Conservation (phyloP, 2,888 invertebrate species). For the Eupithecia pulchellata region DNA sequence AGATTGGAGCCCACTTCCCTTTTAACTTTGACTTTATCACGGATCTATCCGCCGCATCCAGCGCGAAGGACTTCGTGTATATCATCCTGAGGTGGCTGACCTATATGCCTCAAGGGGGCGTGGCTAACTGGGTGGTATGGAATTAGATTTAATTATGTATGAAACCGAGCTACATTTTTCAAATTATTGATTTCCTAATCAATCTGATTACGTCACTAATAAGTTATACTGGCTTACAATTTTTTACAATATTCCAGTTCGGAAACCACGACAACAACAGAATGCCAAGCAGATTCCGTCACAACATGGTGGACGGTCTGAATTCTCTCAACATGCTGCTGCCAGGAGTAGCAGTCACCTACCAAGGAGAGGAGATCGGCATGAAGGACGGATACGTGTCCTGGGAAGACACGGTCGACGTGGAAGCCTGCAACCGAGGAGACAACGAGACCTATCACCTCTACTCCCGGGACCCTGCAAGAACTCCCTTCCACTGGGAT, state of each 20-base stretch:
- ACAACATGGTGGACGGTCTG: slow-evolving; percentile 87
- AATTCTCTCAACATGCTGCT: slow-evolving; percentile 89
- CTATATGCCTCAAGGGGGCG: slow-evolving; percentile 83
- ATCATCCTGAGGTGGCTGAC: slow-evolving; percentile 85
- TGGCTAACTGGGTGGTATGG: slow-evolving; percentile 88
- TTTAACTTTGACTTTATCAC: slow-evolving; percentile 88
- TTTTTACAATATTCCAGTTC: slow-evolving; percentile 70
- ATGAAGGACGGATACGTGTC: slow-evolving; percentile 87
- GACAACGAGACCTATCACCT: slow-evolving; percentile 79
- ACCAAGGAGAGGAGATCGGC: slow-evolving; percentile 93
- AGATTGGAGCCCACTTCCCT: slow-evolving; percentile 85
- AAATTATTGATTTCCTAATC: not conserved
- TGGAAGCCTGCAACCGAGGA: slow-evolving; percentile 84
- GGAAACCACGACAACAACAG: slow-evolving; percentile 89
- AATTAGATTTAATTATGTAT: not conserved
- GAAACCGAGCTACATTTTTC: not conserved
- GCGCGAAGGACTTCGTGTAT: slow-evolving; percentile 77
- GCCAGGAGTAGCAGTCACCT: slow-evolving; percentile 92
- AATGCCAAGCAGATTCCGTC: slow-evolving; percentile 87
- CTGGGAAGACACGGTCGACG: slow-evolving; percentile 85
- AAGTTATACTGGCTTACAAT: too few species aligned
- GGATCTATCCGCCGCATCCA: slow-evolving; percentile 73
- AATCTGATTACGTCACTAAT: not conserved
- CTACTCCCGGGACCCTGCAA: slow-evolving; percentile 86
- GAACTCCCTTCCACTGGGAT: slow-evolving; percentile 89